These are phyloP conservation scores for Tinea pellionella DNA, from an alignment of 2,888 invertebrate species.

Conservation along the genomic window DNA sequence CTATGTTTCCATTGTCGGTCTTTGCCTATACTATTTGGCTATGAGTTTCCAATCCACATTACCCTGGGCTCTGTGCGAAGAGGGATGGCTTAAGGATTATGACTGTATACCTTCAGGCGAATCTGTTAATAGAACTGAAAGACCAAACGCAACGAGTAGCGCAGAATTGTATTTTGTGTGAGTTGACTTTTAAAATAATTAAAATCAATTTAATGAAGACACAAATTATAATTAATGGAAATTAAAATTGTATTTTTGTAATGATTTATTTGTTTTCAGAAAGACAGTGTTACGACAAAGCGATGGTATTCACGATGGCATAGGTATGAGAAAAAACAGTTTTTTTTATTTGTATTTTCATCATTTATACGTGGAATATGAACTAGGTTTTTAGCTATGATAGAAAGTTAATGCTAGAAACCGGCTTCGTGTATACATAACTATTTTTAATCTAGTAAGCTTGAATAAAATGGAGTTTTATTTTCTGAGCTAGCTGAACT, in stretches of 20 bases:
- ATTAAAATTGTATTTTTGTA: no score
- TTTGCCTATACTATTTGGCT: slow-evolving; percentile 78
- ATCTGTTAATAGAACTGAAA: slow-evolving; percentile 24
- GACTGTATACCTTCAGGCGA: slow-evolving; percentile 50
- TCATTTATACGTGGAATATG: no score
- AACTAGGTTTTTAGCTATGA: no score
- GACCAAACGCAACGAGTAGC: slow-evolving; percentile 44
- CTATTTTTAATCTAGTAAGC: no score
- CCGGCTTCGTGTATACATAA: no score
- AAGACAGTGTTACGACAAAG: slow-evolving; percentile 22
- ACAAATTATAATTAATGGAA: no score
- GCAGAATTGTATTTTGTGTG: slow-evolving; percentile 72
- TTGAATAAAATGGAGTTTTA: no score
- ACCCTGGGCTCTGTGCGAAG: slow-evolving; percentile 78
- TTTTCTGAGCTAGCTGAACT: no score
- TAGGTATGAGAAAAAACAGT: no score
- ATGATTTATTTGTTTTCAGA: slow-evolving; percentile 15
- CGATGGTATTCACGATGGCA: slow-evolving; percentile 25
- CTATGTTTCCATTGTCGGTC: slow-evolving; percentile 80
- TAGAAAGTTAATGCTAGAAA: no score
- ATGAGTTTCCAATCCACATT: slow-evolving; percentile 76
- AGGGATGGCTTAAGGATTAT: slow-evolving; percentile 53
- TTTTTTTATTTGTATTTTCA: no score
- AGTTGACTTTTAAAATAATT: slow-evolving; percentile 35
- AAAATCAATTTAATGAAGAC: no score